Percentiles rank a stretch among this genome's conserved stretches.
phyloP scores from a whole-genome alignment of 2,888 invertebrate species.

The Cyaniris semiargus region DNA sequence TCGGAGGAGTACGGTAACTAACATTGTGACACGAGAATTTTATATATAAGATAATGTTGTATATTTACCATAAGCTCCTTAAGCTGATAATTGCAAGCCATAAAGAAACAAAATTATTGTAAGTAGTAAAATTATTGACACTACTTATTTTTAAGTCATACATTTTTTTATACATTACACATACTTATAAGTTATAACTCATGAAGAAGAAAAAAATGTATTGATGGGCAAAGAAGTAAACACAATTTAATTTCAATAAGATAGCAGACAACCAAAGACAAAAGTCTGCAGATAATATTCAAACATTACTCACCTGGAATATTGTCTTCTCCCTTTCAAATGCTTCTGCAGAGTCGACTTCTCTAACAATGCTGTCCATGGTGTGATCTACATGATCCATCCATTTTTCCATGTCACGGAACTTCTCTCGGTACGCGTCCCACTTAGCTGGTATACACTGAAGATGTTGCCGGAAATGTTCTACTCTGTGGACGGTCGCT shows the following conservation, averaged over 20 bases:
- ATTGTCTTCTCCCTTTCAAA: conserved; percentile 94
- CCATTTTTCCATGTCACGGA: conserved; percentile 91
- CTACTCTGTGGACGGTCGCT: conserved; percentile 84
- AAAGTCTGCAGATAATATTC: background rate
- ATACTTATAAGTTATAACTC: too few species aligned
- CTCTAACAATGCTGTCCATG: conserved; percentile 90
- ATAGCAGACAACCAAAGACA: too few species aligned
- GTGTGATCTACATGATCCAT: conserved; percentile 94
- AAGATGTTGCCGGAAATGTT: conserved; percentile 81
- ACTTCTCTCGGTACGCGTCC: conserved; percentile 91
- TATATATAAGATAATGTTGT: too few species aligned
- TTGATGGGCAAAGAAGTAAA: background rate
- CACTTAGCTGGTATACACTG: conserved; percentile 95
- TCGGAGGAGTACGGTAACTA: too few species aligned
- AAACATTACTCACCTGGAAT: conserved; percentile 86
- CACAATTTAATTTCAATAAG: background rate
- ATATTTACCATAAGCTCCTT: conserved; percentile 76
- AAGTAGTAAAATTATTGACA: background rate
- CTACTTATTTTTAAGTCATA: background rate
- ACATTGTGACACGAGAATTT: too few species aligned
- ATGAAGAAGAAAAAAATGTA: background rate
- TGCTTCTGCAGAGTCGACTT: conserved; percentile 92
- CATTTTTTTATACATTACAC: background rate
- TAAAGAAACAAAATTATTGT: conserved; percentile 32
- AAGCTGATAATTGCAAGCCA: conserved; percentile 63